phyloP scores from a whole-genome alignment of 2,113 vertebrate species.

The Urocynchramus pylzowi region DNA sequence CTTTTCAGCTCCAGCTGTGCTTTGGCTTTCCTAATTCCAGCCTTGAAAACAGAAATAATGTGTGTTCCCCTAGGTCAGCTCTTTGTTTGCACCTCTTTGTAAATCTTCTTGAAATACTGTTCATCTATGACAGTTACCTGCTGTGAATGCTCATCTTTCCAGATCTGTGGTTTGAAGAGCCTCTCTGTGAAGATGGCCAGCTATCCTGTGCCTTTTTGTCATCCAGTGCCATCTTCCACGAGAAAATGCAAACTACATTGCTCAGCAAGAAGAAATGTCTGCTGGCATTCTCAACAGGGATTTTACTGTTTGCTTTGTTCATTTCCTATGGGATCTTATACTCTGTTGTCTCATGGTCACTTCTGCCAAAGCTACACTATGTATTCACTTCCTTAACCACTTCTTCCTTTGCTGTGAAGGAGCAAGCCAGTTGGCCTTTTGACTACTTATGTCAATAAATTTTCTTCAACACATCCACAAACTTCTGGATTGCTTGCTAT shows the following conservation, averaged over 20 bases:
- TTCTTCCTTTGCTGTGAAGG: neutral
- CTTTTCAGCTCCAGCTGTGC: neutral
- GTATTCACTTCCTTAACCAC: neutral
- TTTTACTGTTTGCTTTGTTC: neutral
- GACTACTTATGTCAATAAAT: neutral
- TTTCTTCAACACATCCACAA: neutral
- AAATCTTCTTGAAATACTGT: neutral
- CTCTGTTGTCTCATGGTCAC: neutral
- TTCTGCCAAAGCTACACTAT: neutral
- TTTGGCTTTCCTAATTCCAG: neutral
- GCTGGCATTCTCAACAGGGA: neutral
- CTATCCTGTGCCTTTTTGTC: neutral
- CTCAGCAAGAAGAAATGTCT: neutral
- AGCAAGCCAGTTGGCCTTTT: neutral
- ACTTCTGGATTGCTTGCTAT: neutral
- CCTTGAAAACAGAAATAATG: neutral
- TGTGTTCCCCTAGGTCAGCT: neutral
- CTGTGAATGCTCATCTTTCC: neutral
- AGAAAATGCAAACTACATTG: accelerated
- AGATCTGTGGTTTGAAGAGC: neutral
- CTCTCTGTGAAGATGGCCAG: neutral
- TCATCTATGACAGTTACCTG: neutral
- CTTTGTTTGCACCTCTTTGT: neutral
- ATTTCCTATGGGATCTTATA: neutral
- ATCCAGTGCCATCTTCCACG: neutral